Evolutionary conservation across 2,888 invertebrate genomes (phyloP), one percentile per base, ranked within the genome.

Genomic region (Tiliacea aurago): DNA sequence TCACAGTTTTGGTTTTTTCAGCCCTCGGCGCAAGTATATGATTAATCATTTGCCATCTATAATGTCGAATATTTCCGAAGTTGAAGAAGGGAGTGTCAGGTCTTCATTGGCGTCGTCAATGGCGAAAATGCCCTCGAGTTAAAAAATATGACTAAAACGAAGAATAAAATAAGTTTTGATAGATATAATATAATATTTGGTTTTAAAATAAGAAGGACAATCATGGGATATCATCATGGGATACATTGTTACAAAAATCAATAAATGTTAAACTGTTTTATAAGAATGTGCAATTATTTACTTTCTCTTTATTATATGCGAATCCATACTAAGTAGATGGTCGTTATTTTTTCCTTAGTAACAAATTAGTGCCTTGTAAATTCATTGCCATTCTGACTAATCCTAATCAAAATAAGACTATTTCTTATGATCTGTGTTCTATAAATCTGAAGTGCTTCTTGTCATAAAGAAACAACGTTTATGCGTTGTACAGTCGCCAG

Each of bases 51-150:
- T 91, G 81, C 87, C 88, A 53, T 94, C 95, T 23, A 83, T 89
- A 3, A 95, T 96, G 96, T 95, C 96, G 0, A 93, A 95, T 81
- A 96, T 96, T 59, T 78, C 85, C 15, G 96, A 96, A 91, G 89
- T 91, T 33, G 95, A 95, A 63, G 96, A 96, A 88, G 92, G 91
- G 33, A 87, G 80, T 77, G 75, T 87, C 49, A 87, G 86, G 83
- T 86, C 87, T 53, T 90, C 89, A 18, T 73, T 89, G 85, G 78
- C 84, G 81, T 84, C 87, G 51, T 90, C 89, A n/a, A 76, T 88
- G 85, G 81, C 85, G 79, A 87, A 69, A 84, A 75, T 86, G 20
- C 61, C 80, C 5, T 84, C 70, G 55, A 78, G 70, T 70, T 81
- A 70, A 65, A 28, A 79, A 37, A n/a, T 7, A 7, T 13, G 43